Evolutionary conservation across 2,888 invertebrate genomes (phyloP).

Genomic region (Shargacucullia verbasci): DNA sequence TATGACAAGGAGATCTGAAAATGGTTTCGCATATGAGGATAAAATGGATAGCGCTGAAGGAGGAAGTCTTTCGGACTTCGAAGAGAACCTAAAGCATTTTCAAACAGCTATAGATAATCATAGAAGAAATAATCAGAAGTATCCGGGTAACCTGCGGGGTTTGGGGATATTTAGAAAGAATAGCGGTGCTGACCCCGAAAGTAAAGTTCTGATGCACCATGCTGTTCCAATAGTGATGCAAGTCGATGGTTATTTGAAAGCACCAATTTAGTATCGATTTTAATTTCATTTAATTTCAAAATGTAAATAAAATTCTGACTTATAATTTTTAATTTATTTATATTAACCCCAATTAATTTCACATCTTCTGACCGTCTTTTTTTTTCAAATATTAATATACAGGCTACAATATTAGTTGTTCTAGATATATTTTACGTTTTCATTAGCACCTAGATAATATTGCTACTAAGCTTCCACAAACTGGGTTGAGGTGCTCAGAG

Average conservation of each 20-base stretch:
- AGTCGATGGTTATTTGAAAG: slow-evolving; percentile 69
- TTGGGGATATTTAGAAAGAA: slow-evolving; percentile 20
- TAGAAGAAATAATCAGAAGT: slow-evolving; percentile 28
- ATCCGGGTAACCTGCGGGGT: slow-evolving; percentile 43
- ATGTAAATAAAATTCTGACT: background rate
- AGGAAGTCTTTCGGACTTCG: slow-evolving; percentile 51
- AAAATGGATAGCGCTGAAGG: slow-evolving; percentile 53
- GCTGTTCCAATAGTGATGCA: slow-evolving; percentile 71
- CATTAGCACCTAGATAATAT: too few species aligned
- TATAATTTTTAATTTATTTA: too few species aligned
- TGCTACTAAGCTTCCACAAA: too few species aligned
- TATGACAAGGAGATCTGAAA: slow-evolving; percentile 14
- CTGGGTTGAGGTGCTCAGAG: too few species aligned
- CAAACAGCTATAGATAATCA: background rate
- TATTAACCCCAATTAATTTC: too few species aligned
- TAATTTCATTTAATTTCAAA: background rate
- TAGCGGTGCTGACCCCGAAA: slow-evolving; percentile 39
- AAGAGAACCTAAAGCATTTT: slow-evolving; percentile 61
- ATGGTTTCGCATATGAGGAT: slow-evolving; percentile 62
- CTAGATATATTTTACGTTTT: too few species aligned
- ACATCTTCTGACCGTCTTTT: too few species aligned
- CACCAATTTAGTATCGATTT: slow-evolving; percentile 49
- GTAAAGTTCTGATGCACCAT: slow-evolving; percentile 65
- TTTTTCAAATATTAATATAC: too few species aligned
- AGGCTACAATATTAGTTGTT: too few species aligned